phyloP scores from a whole-genome alignment of 2,113 vertebrate genomes.

The Hoplias malabaricus region DNA sequence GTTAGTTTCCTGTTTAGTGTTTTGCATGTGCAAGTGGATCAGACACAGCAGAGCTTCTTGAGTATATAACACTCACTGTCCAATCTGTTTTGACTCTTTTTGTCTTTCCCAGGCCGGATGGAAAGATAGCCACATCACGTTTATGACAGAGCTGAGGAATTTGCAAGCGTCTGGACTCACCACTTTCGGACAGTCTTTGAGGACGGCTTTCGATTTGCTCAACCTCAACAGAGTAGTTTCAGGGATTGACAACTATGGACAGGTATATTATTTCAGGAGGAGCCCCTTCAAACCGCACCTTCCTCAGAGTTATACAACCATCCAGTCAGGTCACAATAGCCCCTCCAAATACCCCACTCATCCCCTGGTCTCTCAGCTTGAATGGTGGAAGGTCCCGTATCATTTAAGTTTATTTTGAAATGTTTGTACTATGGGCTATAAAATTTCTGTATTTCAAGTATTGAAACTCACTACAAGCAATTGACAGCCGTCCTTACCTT shows the following conservation, averaged over 20 bases:
- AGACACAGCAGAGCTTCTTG: too few species aligned
- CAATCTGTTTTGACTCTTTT: too few species aligned
- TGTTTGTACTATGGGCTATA: too few species aligned
- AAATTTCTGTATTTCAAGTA: too few species aligned
- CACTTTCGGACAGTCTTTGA: constrained; percentile 90
- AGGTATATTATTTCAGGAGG: constrained; percentile 77
- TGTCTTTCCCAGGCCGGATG: constrained; percentile 83
- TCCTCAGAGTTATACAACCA: constrained; percentile 28
- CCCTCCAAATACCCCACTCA: not conserved
- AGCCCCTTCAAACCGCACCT: not conserved
- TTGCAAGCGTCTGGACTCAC: constrained; percentile 93
- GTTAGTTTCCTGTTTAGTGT: too few species aligned
- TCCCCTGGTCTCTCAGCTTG: too few species aligned
- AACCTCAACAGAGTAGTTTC: constrained; percentile 98
- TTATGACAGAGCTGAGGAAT: constrained; percentile 98
- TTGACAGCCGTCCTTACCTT: too few species aligned
- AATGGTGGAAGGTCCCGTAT: too few species aligned
- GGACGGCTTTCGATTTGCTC: constrained; percentile 93
- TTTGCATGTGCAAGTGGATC: too few species aligned
- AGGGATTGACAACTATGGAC: constrained; percentile 98
- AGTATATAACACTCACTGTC: too few species aligned
- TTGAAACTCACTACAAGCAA: too few species aligned
- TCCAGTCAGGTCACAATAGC: constrained; percentile 16
- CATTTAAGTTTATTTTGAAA: too few species aligned
- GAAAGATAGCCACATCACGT: constrained; percentile 96